A percentile compares a stretch with the other conserved stretches of the same genome.
phyloP scores from a whole-genome alignment of 2,113 vertebrate genomes.

The Cyanoramphus novaezelandiae region DNA sequence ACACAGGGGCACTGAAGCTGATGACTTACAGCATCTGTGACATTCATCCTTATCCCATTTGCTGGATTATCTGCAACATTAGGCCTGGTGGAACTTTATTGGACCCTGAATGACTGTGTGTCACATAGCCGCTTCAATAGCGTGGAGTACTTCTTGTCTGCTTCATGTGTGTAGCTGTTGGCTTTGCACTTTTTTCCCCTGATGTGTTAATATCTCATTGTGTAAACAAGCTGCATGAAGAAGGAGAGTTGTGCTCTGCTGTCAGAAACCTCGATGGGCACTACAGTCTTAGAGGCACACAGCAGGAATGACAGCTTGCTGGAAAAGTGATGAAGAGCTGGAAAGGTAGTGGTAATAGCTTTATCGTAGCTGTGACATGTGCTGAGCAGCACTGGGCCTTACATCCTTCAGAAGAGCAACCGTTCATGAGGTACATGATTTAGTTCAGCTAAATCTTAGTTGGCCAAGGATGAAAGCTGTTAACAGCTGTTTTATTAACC shows the following conservation, averaged over 20 bases:
- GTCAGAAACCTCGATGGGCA: not conserved
- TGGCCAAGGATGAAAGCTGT: not conserved
- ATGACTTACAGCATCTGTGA: not conserved
- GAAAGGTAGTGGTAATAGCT: not conserved
- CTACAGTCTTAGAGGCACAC: rapidly evolving
- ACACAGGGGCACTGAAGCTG: not conserved
- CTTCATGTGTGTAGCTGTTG: not conserved
- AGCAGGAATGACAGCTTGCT: not conserved
- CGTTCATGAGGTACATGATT: rapidly evolving
- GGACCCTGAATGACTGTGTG: not conserved
- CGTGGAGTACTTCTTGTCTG: not conserved
- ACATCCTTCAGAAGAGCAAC: not conserved
- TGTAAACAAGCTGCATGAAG: not conserved
- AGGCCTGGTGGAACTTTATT: not conserved
- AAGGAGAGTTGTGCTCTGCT: not conserved
- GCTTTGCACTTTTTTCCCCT: not conserved
- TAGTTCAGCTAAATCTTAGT: not conserved
- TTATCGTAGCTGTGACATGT: rapidly evolving
- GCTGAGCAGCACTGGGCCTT: not conserved
- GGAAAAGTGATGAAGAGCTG: not conserved
- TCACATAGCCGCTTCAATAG: not conserved
- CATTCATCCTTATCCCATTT: rapidly evolving
- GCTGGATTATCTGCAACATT: not conserved
- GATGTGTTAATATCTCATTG: rapidly evolving
- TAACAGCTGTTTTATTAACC: not conserved